A percentile compares a stretch with the other conserved stretches of the same genome.
These are phyloP conservation scores for Ceratitis capitata DNA, from an alignment of 1,140 invertebrate genomes.

Conservation along the genomic window DNA sequence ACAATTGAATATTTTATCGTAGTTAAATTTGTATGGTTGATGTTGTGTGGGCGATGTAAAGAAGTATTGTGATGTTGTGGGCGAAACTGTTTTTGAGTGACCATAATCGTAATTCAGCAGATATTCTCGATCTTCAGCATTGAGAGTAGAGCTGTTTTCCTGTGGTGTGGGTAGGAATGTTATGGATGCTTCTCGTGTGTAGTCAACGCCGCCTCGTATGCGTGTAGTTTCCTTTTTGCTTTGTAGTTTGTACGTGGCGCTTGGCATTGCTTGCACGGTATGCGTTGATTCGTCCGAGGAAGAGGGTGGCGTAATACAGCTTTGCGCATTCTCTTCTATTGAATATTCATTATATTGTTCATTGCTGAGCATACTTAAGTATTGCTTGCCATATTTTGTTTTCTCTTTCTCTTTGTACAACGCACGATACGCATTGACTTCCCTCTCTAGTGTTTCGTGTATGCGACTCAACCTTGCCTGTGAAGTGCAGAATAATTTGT, in stretches of 20 bases:
- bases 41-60: neutral
- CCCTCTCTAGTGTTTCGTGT: neutral
- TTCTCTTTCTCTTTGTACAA: neutral
- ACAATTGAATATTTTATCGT: conserved; percentile 37
- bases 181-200: too few species aligned
- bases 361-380: conserved; percentile 1
- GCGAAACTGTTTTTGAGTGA: neutral
- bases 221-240: too few species aligned
- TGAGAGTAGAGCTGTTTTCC: too few species aligned
- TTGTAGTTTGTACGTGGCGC: too few species aligned
- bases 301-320: too few species aligned
- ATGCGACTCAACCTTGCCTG: neutral
- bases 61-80: neutral
- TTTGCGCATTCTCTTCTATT: neutral
- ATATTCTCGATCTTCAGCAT: too few species aligned
- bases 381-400: neutral
- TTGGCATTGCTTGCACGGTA: too few species aligned
- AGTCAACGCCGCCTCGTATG: too few species aligned
- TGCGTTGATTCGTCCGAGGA: too few species aligned
- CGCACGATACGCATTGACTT: neutral
- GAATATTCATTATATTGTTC: neutral
- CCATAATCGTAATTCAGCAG: neutral
- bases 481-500: neutral
- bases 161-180: too few species aligned
- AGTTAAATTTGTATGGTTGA: conserved; percentile 36